phyloP scores from a whole-genome alignment of 35 echinoderm and acorn worm species.

The Apostichopus japonicus region DNA sequence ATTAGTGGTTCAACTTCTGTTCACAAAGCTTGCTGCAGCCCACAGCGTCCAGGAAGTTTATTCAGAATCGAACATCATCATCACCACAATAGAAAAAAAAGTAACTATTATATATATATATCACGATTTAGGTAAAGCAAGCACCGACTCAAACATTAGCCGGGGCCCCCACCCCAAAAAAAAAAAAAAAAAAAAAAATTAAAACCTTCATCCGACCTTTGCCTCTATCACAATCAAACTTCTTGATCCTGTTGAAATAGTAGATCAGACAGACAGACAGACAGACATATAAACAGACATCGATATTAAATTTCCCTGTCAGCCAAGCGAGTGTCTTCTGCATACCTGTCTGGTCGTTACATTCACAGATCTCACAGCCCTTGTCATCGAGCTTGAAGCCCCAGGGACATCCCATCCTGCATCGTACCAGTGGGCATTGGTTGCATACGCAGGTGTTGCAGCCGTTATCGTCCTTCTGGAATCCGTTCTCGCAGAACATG shows the following conservation, averaged over 20 bases:
- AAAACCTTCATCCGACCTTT: not conserved
- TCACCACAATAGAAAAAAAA: too few species aligned
- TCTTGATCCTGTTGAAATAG: not conserved
- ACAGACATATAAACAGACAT: slow-evolving; percentile 20
- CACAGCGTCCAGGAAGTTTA: too few species aligned
- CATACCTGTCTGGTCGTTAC: slow-evolving; percentile 51
- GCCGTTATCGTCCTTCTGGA: slow-evolving; percentile 21
- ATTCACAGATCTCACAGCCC: slow-evolving; percentile 70
- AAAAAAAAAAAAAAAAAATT: too few species aligned
- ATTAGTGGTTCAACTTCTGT: too few species aligned
- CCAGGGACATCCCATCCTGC: slow-evolving; percentile 52
- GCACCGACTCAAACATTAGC: too few species aligned
- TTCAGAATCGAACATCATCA: too few species aligned
- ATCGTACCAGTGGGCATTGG: slow-evolving; percentile 51
- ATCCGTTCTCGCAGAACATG: slow-evolving; percentile 42
- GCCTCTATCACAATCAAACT: not conserved
- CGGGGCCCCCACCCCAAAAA: too few species aligned
- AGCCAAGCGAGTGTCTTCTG: not conserved
- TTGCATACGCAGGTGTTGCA: slow-evolving; percentile 30
- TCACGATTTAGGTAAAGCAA: too few species aligned
- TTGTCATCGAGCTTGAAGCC: slow-evolving; percentile 48
- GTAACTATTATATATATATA: too few species aligned
- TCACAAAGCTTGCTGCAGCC: too few species aligned
- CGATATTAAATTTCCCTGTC: too few species aligned
- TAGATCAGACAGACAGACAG: not conserved